phyloP scores from a whole-genome alignment of 2,797 vertebrate species.

The Anguilla pacifica region DNA sequence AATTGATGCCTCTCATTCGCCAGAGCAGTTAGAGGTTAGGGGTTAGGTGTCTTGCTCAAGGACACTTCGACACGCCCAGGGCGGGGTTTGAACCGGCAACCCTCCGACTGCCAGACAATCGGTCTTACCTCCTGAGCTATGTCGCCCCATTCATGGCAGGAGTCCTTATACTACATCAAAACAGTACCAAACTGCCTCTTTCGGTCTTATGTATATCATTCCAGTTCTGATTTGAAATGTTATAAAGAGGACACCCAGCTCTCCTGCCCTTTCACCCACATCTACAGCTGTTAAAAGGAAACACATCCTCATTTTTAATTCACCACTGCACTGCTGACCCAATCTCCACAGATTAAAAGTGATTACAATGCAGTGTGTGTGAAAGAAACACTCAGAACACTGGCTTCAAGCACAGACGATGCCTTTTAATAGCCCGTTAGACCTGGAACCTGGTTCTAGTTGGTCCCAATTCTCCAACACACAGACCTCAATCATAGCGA shows the following conservation, averaged over 20 bases:
- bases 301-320: conserved; percentile 1
- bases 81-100: no score
- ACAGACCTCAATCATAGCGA: no score
- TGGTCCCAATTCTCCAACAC: neutral
- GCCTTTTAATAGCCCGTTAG: neutral
- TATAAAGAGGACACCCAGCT: neutral
- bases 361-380: neutral
- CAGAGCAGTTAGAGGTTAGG: no score
- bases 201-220: neutral
- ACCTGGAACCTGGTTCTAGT: neutral
- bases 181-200: neutral
- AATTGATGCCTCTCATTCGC: no score
- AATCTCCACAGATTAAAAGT: neutral
- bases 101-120: no score
- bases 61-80: no score
- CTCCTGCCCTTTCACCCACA: neutral
- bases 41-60: no score
- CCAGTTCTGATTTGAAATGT: neutral
- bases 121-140: no score
- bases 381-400: neutral
- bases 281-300: neutral
- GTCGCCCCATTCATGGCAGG: neutral
- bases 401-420: neutral
- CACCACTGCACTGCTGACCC: neutral
- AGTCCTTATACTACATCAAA: neutral